These are phyloP conservation scores for Hipparchia sbordonii DNA, from an alignment of 2,888 invertebrate species.

Conservation along the genomic window DNA sequence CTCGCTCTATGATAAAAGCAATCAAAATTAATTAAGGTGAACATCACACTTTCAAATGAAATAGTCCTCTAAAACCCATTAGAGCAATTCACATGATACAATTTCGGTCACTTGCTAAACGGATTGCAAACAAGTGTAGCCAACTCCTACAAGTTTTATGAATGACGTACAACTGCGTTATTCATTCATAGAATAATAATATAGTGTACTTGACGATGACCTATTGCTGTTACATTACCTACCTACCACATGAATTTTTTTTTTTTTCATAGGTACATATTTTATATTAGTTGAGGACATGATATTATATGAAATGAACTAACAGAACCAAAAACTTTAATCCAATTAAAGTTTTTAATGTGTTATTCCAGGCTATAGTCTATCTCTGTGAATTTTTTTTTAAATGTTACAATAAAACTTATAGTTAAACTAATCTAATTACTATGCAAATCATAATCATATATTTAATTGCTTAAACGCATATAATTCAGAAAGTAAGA, in stretches of 20 bases:
- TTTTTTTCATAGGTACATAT: too few species aligned
- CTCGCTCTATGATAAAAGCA: neutral
- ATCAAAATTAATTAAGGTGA: neutral
- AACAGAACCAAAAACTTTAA: too few species aligned
- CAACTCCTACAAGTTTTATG: conserved; percentile 49
- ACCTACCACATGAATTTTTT: neutral
- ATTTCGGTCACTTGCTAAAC: conserved; percentile 46
- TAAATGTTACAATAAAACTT: too few species aligned
- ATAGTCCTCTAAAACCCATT: conserved; percentile 52
- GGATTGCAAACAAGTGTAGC: conserved; percentile 45
- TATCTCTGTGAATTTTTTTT: too few species aligned
- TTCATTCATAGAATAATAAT: conserved; percentile 34
- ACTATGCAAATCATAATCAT: too few species aligned
- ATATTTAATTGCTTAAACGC: too few species aligned
- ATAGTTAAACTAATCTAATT: too few species aligned
- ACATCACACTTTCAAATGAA: conserved; percentile 34
- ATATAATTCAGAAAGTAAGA: too few species aligned
- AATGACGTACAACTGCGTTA: conserved; percentile 31
- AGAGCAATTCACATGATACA: conserved; percentile 47
- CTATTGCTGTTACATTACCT: neutral
- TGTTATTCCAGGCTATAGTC: too few species aligned
- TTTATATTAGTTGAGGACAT: too few species aligned
- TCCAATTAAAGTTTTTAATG: too few species aligned
- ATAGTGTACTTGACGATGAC: neutral
- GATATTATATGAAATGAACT: too few species aligned